These are phyloP conservation scores for Drosophila nigromelanica DNA, from an alignment of 1,140 invertebrate genomes.

Conservation along the genomic window DNA sequence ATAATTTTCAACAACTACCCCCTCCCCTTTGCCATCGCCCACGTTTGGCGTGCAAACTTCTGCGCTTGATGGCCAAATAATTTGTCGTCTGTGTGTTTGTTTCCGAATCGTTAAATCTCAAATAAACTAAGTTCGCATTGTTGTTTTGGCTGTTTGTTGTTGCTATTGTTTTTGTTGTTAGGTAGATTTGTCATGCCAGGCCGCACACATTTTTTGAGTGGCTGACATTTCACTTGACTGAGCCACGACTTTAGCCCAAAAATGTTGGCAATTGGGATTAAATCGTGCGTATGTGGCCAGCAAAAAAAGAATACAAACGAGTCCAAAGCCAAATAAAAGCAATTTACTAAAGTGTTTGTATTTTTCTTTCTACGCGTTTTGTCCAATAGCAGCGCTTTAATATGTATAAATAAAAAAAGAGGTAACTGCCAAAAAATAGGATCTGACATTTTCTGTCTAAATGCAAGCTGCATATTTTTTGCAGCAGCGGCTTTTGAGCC, in stretches of 20 bases:
- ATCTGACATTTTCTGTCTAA: conserved; percentile 39
- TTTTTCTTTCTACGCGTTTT: conserved; percentile 18
- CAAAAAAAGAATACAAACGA: conserved; percentile 10
- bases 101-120: conserved; percentile 77
- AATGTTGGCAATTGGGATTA: conserved; percentile 40
- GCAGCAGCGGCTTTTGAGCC: conserved; percentile 42
- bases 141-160: conserved; percentile 32
- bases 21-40: not conserved
- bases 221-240: conserved; percentile 74
- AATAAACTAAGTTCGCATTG: conserved; percentile 54
- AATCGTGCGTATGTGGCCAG: conserved; percentile 58
- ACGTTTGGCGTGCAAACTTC: conserved; percentile 50
- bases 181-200: conserved; percentile 69
- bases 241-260: conserved; percentile 1
- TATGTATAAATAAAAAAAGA: conserved; percentile 15
- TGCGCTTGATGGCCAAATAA: conserved; percentile 78
- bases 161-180: conserved; percentile 41
- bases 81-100: conserved; percentile 74
- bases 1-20: conserved; percentile 58
- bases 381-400: conserved; percentile 28
- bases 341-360: conserved; percentile 41
- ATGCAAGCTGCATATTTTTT: conserved; percentile 40
- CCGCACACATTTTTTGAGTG: conserved; percentile 70
- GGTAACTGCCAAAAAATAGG: conserved; percentile 28
- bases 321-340: conserved; percentile 13